Base-by-base conservation (phyloP, 1,140 invertebrate species). In the Hetaerina americana region DNA sequence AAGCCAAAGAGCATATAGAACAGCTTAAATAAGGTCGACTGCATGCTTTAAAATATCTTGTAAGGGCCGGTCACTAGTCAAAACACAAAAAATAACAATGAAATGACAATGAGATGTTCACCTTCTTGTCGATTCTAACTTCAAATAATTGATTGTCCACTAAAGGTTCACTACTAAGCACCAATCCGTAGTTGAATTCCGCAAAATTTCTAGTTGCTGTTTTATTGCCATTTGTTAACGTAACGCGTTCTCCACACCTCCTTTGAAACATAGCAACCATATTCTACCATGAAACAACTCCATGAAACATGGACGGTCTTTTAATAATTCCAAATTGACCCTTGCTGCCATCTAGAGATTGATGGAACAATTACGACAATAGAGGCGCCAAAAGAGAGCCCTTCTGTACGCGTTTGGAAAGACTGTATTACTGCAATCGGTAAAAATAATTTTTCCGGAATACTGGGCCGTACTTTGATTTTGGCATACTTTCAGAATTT, bases 51-150 rank as follows among this genome's bases (percentile, higher is more conserved):
- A n/a, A n/a, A n/a, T n/a, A n/a, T n/a, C n/a, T n/a, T n/a, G n/a
- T n/a, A n/a, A n/a, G n/a, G n/a, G n/a, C n/a, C n/a, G n/a, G n/a
- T n/a, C n/a, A n/a, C n/a, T n/a, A n/a, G n/a, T n/a, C n/a, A n/a
- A n/a, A n/a, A n/a, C n/a, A 57, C 40, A 57, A 57, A 57, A n/a
- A 12, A 57, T 57, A 57, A 10, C 40, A 57, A n/a, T 57, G 2
- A 57, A 57, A 18, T 57, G 40, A 10, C 15, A n/a, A 57, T 12
- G 40, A 57, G 22, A 18, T 5, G 2, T 57, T 78, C 81, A 94
- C 92, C 88, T 93, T 95, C 81, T 89, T 91, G 77, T 95, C 92
- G 76, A 96, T 93, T 76, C 87, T 86, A 72, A 96, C 88, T 86
- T 95, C 92, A 81, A 96, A 96, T 66, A 95, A 81, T 75, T 92